Conservation (phyloP, 1,140 invertebrate genomes). For the Drusus annulatus region DNA sequence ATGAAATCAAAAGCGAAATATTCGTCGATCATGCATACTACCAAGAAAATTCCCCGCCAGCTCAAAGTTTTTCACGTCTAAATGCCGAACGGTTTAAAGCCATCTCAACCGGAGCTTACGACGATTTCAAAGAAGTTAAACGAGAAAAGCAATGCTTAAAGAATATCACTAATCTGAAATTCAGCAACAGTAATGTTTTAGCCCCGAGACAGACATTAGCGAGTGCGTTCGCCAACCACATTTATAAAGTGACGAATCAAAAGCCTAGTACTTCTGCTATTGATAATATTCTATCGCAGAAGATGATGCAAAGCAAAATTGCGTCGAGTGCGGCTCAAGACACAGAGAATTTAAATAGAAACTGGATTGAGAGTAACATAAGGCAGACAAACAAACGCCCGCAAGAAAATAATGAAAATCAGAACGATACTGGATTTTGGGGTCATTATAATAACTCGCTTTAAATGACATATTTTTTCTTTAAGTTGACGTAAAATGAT, state of each 20-base stretch:
- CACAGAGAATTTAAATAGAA: conserved; percentile 10
- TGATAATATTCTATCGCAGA: conserved; percentile 70
- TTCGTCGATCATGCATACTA: neutral
- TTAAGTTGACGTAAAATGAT: no score
- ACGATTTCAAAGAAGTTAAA: conserved; percentile 43
- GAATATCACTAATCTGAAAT: conserved; percentile 50
- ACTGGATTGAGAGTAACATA: conserved; percentile 8
- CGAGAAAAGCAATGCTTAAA: conserved; percentile 42
- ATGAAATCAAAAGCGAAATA: conserved; percentile 18
- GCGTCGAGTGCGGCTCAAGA: neutral
- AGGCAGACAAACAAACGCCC: neutral
- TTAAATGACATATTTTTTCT: neutral
- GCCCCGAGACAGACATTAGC: conserved; percentile 68
- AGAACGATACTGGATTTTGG: conserved; percentile 11
- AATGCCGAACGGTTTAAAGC: conserved; percentile 68
- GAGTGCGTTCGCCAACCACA: conserved; percentile 68
- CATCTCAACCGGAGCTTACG: conserved; percentile 60
- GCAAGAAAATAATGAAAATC: conserved; percentile 18
- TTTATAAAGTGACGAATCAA: conserved; percentile 71
- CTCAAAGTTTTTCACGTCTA: conserved; percentile 65
- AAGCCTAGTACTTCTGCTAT: conserved; percentile 68
- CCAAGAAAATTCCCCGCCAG: conserved; percentile 49
- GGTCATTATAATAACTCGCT: neutral
- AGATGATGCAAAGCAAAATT: conserved; percentile 59
- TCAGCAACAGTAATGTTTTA: conserved; percentile 62